Base-by-base conservation (phyloP, 1,140 invertebrate genomes). In the Steinernema khuongi region DNA sequence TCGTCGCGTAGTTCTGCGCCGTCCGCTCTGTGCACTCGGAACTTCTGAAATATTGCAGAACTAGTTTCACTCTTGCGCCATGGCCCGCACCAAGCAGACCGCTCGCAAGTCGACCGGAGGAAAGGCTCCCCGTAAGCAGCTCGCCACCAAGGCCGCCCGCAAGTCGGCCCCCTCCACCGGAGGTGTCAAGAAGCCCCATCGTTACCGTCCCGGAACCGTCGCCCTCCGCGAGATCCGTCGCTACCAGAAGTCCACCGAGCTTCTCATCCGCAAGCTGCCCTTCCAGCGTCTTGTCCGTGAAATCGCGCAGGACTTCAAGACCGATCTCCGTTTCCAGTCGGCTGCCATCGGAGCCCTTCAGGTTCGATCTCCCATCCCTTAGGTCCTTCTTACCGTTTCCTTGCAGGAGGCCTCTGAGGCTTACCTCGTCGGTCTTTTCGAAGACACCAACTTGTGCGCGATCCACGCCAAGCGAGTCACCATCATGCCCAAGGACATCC, bases 401-500 rank as follows among this genome's bases (percentile, higher is more conserved):
- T 18, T 86, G n/a, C 90, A 92, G 89, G 93, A 94, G 89, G 93
- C 93, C 19, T 92, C 91, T 80, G 93, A 95, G 85, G 92, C 93
- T 28, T 94, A 93, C 83, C 85, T 94, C 73, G 92, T 94, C 11
- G 92, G 92, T 80, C 88, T 94, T 14, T 94, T 85, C 89, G 93
- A 95, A 90, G 92, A 94, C 87, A 94, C 93, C 75, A 94, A 94
- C 87, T 89, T 94, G 89, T 94, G 93, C 87, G 93, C 93, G 76
- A 94, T 94, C 86, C 93, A 95, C 84, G 93, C 93, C 76, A 94
- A 94, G 87, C 90, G 93, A 83, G 93, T 96, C 36, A 95, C 93
- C 77, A 95, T 96, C 84, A 95, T 95, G 93, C 93, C 93, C 70
- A 95, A 94, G 88, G 93, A 95, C 85, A 96, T 96, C 82, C 94